Percentiles rank a stretch among this genome's conserved stretches.
phyloP scores from a whole-genome alignment of 1,140 invertebrate genomes.

The Macrobrachium nipponense region DNA sequence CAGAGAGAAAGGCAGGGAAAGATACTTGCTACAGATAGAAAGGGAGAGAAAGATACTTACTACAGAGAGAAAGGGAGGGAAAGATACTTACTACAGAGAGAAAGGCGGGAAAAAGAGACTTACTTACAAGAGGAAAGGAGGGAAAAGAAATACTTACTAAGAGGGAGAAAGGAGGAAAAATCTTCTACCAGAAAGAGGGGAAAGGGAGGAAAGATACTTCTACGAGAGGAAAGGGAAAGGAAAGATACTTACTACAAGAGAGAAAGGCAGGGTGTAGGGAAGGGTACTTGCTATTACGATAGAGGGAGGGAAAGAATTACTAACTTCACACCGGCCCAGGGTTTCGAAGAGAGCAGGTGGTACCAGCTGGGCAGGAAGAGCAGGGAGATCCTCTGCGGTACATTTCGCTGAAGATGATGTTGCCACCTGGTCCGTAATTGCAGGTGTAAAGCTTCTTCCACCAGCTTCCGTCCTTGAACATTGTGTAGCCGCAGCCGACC shows the following conservation, averaged over 20 bases:
- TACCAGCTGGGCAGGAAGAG: slow-evolving; percentile 66
- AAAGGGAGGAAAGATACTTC: background rate
- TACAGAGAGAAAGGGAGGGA: too few relatives aligned
- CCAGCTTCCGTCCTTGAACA: slow-evolving; percentile 65
- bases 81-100: too few relatives aligned
- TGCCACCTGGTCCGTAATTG: slow-evolving; percentile 66
- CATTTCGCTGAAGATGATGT: slow-evolving; percentile 66
- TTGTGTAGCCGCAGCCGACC: slow-evolving; percentile 65
- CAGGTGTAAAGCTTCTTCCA: slow-evolving; percentile 64
- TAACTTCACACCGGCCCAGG: slow-evolving; percentile 67
- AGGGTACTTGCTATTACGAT: background rate
- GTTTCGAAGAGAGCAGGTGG: slow-evolving; percentile 66
- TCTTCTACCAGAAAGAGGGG: too few relatives aligned
- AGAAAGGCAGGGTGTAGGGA: background rate
- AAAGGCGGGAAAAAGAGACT: too few relatives aligned
- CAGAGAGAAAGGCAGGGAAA: too few relatives aligned
- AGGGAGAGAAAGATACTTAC: too few relatives aligned
- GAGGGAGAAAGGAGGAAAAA: too few relatives aligned
- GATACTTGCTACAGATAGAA: too few relatives aligned
- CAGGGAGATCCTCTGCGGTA: slow-evolving; percentile 67
- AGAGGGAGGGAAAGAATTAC: slow-evolving; percentile 10
- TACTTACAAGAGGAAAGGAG: too few relatives aligned
- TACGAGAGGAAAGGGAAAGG: too few relatives aligned
- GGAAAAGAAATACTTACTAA: too few relatives aligned
- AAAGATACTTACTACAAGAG: background rate